Base-by-base conservation (phyloP, 1,140 invertebrate species). In the Mercenaria mercenaria region DNA sequence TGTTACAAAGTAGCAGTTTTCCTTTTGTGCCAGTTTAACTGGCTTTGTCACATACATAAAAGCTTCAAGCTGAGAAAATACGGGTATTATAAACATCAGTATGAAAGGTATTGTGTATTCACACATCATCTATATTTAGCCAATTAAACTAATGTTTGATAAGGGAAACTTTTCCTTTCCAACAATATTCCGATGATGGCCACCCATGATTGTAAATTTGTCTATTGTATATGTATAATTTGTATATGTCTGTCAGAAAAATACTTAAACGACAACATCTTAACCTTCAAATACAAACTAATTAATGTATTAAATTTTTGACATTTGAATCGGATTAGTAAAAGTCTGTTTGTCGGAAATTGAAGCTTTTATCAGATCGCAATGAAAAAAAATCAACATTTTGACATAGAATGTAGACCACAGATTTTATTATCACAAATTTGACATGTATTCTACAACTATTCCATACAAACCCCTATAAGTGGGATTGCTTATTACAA, bases 231-330 rank as follows among this genome's bases (percentile, higher is more conserved):
- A 37, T 6, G 61, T 3, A 8, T 32, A 32, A 32, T 67, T 32
- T 32, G 34, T 11, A 3, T 29, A 72, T 72, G 32, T 39, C 67
- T 23, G 67, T 41, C 37, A 41, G 6, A 3, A 18, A 39, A 37
- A 72, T 72, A 29, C n/a, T 18, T 72, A 39, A 72, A 39, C 39
- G 67, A 39, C 67, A 20, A 72, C 34, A 39, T 72, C 34, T 72
- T 39, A 39, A 39, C 67, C 34, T 72, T 39, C 34, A 39, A 13
- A 41, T 59, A 32, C 26, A 37, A 18, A 10, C 80, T 82, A 82
- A 82, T 82, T 82, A 59, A 43, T 64, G 32, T 41, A 82, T 82
- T 82, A 61, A 82, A 82, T 29, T 82, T 82, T 61, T 82, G 80
- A 82, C 80, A 82, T 82, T 61, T 82, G 80, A 82, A 82, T 82